Conservation (phyloP, 2,113 vertebrate genomes). For the Mola mola region DNA sequence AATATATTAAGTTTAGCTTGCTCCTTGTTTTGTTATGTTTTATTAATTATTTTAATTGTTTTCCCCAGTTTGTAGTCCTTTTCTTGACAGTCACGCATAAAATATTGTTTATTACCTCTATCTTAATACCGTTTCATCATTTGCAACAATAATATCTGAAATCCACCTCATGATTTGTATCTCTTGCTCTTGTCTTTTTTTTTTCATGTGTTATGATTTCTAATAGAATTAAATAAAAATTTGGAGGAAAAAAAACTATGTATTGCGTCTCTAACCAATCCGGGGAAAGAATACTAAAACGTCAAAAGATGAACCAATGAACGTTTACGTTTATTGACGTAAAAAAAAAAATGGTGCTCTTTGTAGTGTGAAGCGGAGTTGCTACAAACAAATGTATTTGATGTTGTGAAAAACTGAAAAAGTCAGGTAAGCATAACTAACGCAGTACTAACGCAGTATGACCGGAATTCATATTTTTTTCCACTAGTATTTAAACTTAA, state of each 20-base stretch:
- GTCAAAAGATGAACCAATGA: conserved; percentile 40
- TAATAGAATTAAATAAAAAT: too few species aligned
- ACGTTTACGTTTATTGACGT: conserved; percentile 7
- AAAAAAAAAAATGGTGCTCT: conserved; percentile 13
- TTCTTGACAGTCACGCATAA: too few species aligned
- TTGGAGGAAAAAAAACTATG: too few species aligned
- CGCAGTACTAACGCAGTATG: not conserved
- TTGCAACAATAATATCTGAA: too few species aligned
- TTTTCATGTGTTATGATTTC: too few species aligned
- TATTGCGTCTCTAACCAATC: conserved; percentile 44
- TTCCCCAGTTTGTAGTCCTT: too few species aligned
- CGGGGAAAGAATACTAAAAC: conserved; percentile 13
- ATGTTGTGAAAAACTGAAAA: not conserved
- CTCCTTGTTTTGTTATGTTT: too few species aligned
- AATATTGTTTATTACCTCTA: too few species aligned
- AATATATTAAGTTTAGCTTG: too few species aligned
- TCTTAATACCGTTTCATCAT: too few species aligned
- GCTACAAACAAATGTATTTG: conserved; percentile 9
- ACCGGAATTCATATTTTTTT: not conserved
- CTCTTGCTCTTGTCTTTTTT: not conserved
- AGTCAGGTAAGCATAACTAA: conserved; percentile 29
- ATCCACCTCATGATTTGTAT: too few species aligned
- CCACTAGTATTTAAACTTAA: not conserved
- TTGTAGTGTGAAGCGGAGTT: conserved; percentile 15
- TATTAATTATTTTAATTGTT: too few species aligned